Evolutionary conservation across 2,113 vertebrate genomes (phyloP).

Genomic region (Gymnocephalus cernua): DNA sequence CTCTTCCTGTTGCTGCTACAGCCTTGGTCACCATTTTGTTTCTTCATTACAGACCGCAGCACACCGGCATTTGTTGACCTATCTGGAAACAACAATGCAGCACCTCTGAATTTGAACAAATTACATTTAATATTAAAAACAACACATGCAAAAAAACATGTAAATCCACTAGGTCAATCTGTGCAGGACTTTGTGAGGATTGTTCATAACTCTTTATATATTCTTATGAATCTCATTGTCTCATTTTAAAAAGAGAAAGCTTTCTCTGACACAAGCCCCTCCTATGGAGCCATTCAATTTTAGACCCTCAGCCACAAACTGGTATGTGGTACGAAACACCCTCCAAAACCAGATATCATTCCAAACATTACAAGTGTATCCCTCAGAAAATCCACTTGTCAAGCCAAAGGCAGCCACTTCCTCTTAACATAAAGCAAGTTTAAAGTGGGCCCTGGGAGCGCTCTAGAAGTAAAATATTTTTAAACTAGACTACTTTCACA

Average conservation of each 20-base stretch:
- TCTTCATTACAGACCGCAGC: slow-evolving; percentile 90
- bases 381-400: slow-evolving; percentile 64
- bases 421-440: slow-evolving; percentile 48
- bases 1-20: slow-evolving; percentile 89
- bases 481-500: slow-evolving; percentile 9
- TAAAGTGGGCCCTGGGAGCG: slow-evolving; percentile 48
- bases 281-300: slow-evolving; percentile 60
- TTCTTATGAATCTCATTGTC: slow-evolving; percentile 20
- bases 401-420: slow-evolving; percentile 78
- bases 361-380: slow-evolving; percentile 80
- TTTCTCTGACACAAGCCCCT: slow-evolving; percentile 41
- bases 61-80: slow-evolving; percentile 79
- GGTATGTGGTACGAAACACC: slow-evolving; percentile 59
- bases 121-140: neutral
- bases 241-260: slow-evolving; percentile 14
- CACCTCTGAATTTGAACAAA: neutral
- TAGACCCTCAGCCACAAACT: slow-evolving; percentile 77
- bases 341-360: slow-evolving; percentile 80
- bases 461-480: slow-evolving; percentile 50
- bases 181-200: neutral
- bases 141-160: neutral
- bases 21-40: slow-evolving; percentile 86
- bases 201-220: neutral
- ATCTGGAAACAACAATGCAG: slow-evolving; percentile 76
- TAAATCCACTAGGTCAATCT: neutral